Evolutionary conservation across 2,888 invertebrate species (phyloP).

Genomic region (Watsonalla binaria): DNA sequence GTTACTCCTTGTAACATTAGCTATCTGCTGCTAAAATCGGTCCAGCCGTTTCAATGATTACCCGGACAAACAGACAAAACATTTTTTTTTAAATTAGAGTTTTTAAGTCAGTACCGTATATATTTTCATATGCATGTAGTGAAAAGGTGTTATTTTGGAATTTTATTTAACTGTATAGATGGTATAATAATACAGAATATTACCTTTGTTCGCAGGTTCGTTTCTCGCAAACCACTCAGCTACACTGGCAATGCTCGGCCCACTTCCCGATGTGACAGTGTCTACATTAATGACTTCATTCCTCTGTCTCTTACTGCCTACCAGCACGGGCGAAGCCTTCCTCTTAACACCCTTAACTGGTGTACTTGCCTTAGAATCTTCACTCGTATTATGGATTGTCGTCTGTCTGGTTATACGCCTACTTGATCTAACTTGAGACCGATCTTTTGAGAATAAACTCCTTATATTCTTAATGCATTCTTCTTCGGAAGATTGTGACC

Average conservation of each 20-base stretch:
- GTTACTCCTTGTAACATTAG: too few species aligned
- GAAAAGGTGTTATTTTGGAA: too few species aligned
- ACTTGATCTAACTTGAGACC: neutral
- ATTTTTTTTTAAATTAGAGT: neutral
- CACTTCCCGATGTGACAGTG: conserved; percentile 22
- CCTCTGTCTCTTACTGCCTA: conserved; percentile 23
- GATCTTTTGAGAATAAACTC: conserved; percentile 10
- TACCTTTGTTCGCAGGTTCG: conserved; percentile 28
- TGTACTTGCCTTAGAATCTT: conserved; percentile 10
- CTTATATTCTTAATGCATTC: conserved; percentile 17
- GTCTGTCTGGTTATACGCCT: neutral
- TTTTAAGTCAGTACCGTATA: neutral
- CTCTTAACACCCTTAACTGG: conserved; percentile 21
- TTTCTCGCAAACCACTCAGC: conserved; percentile 47
- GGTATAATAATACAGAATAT: conserved; percentile 4
- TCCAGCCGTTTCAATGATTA: too few species aligned
- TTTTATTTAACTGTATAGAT: too few species aligned
- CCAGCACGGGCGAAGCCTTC: conserved; percentile 13
- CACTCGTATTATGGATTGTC: neutral
- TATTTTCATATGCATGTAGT: too few species aligned
- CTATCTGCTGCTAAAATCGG: too few species aligned
- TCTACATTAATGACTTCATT: conserved; percentile 10
- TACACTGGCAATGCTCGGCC: conserved; percentile 34
- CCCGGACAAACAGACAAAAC: neutral
- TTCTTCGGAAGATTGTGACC: conserved; percentile 17